Conservation (phyloP, 2,888 invertebrate species). For the Torymus texanus region DNA sequence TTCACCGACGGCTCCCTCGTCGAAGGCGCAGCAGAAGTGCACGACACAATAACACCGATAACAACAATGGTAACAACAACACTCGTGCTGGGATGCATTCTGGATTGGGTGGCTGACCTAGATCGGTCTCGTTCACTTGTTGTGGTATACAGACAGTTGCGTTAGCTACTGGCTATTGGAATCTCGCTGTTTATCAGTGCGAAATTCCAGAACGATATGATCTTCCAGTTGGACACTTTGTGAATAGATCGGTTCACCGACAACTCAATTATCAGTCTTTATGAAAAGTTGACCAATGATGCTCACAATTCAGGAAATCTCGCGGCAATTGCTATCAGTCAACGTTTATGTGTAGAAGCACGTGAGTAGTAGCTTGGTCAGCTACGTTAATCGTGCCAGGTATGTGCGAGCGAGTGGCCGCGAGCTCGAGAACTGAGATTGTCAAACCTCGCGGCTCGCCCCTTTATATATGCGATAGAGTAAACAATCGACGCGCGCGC, state of each 20-base stretch:
- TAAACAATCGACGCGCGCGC: slow-evolving; percentile 70
- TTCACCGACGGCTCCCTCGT: slow-evolving; percentile 56
- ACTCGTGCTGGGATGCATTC: slow-evolving; percentile 3
- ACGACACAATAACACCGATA: slow-evolving; percentile 31
- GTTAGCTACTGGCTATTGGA: too few species aligned
- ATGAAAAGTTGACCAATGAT: too few species aligned
- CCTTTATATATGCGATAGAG: slow-evolving; percentile 73
- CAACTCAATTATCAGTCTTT: too few species aligned
- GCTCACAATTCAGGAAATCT: too few species aligned
- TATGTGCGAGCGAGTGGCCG: slow-evolving; percentile 55
- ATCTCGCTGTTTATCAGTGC: too few species aligned
- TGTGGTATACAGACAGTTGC: neutral
- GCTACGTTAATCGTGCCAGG: too few species aligned
- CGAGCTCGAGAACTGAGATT: slow-evolving; percentile 72
- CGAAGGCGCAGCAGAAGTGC: neutral
- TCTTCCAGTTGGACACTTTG: too few species aligned
- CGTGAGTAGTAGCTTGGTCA: neutral
- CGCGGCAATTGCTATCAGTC: too few species aligned
- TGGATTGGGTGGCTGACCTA: neutral
- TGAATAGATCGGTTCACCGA: too few species aligned
- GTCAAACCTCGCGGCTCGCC: slow-evolving; percentile 72
- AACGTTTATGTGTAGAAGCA: neutral
- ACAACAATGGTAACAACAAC: neutral
- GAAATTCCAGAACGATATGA: too few species aligned
- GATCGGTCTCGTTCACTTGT: slow-evolving; percentile 7